Evolutionary conservation across 2,888 invertebrate species (phyloP), one percentile per base, ranked within the genome.

Genomic region (Leucania comma): DNA sequence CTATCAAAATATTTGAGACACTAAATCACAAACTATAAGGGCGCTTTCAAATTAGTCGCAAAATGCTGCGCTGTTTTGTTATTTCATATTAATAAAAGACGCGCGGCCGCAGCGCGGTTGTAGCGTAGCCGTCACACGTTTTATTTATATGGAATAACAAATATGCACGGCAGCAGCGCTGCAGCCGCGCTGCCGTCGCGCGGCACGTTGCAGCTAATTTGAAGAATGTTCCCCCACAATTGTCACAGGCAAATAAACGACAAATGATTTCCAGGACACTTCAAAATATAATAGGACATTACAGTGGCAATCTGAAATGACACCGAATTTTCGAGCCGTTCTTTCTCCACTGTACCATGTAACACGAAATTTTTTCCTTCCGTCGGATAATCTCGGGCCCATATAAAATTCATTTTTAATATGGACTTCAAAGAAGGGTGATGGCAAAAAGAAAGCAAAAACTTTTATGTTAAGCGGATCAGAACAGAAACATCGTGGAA

Each of bases 401-500:
- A 67, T 76, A 65, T 68, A 71, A 71, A 68, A 81, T 81, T 80
- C 50, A 76, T 81, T 79, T 79, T 81, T 79, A 79, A 81, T 79
- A 76, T 68, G 60, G 17, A 76, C 64, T 65, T 65, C 67, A 75
- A 80, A 80, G 67, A 71, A 76, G 58, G 71, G 64, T 62, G 57
- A 56, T 32, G 53, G 58, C 35, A 58, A 62, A 62, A 22, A 70
- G 54, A 60, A 56, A n/a, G 62, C 24, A 62, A 53, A 53, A 79
- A 53, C 60, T 67, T 63, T 17, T 46, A 12, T 60, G 26, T 22
- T 62, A 80, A 81, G 77, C 67, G 67, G 81, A 79, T 76, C 62
- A 65, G 32, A 20, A 50, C 51, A 62, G 35, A 17, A 61, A 60
- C 29, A 46, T 9, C 26, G 46, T 56, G 50, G 22, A 17, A 17